phyloP scores from a whole-genome alignment of 2,113 vertebrate species.

The Microcebus ravelobensis region DNA sequence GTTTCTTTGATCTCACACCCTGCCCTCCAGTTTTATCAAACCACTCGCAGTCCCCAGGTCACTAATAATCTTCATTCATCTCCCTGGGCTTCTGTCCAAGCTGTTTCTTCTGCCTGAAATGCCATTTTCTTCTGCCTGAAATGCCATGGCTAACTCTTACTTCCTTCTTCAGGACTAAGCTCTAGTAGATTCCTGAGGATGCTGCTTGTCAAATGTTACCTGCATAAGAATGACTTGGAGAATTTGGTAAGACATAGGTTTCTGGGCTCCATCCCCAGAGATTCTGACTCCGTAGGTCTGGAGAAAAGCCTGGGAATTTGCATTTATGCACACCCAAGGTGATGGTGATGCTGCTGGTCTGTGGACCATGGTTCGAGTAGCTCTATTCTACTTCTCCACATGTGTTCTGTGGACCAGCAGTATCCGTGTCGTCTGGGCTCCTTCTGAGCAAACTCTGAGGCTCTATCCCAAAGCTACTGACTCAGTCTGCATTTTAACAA shows the following conservation, averaged over 20 bases:
- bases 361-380: neutral
- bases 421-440: neutral
- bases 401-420: neutral
- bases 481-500: neutral
- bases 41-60: neutral
- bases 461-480: neutral
- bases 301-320: neutral
- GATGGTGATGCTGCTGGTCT: neutral
- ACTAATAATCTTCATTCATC: too few species aligned
- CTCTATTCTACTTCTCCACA: neutral
- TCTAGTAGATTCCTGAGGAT: neutral
- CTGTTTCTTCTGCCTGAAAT: neutral
- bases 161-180: neutral
- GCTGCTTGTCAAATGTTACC: neutral
- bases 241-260: neutral
- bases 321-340: neutral
- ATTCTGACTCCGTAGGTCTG: neutral
- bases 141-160: neutral
- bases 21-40: neutral
- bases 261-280: neutral
- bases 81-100: neutral
- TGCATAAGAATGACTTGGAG: neutral
- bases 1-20: neutral
- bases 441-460: neutral
- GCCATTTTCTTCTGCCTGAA: neutral